Conservation (phyloP, 2,113 vertebrate genomes). For the Octodon degus region DNA sequence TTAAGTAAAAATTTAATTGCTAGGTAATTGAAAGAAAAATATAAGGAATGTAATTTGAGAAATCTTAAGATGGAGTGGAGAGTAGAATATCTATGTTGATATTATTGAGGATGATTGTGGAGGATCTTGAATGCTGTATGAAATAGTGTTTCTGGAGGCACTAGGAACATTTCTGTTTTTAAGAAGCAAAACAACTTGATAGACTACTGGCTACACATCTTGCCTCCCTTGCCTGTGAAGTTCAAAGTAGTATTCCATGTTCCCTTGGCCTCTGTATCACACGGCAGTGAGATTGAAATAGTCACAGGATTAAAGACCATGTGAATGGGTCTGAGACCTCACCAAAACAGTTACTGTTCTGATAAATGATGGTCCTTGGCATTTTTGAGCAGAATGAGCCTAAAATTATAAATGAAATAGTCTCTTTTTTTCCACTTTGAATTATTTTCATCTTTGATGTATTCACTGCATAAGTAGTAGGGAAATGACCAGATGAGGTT, state of each 20-base stretch:
- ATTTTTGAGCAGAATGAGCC: slow-evolving; percentile 13
- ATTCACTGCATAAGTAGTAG: neutral
- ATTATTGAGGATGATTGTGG: neutral
- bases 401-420: slow-evolving; percentile 28
- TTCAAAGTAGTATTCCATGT: neutral
- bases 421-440: neutral
- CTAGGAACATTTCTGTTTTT: neutral
- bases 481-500: neutral
- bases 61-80: neutral
- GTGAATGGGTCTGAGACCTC: neutral
- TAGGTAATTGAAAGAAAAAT: neutral
- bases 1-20: neutral
- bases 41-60: neutral
- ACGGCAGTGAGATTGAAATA: neutral
- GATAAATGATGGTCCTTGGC: neutral
- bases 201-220: neutral
- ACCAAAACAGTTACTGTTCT: neutral
- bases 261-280: neutral
- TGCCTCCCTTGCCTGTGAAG: slow-evolving; percentile 31
- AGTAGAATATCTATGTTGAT: neutral
- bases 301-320: neutral
- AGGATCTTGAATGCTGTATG: neutral
- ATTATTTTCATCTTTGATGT: neutral
- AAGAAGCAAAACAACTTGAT: neutral
- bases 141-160: neutral